Evolutionary conservation across 2,113 vertebrate species (phyloP).

Genomic region (Apaloderma vittatum): DNA sequence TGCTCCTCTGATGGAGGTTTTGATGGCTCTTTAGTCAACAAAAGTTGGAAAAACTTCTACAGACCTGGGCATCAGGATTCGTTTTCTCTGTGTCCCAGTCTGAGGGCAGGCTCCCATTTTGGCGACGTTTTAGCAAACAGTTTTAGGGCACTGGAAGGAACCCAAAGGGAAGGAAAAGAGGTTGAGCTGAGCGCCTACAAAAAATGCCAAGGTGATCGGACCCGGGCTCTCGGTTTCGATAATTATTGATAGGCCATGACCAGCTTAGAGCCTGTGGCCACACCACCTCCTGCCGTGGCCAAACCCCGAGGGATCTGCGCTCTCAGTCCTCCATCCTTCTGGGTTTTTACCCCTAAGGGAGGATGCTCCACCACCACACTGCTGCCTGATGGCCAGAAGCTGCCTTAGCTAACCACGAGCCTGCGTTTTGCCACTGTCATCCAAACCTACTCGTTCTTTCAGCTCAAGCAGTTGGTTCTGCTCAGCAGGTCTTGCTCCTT

Average conservation of each 20-base stretch:
- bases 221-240: not conserved
- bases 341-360: not conserved
- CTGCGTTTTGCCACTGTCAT: not conserved
- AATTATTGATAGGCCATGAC: not conserved
- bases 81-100: rapidly evolving
- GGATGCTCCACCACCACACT: not conserved
- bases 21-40: rapidly evolving
- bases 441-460: not conserved
- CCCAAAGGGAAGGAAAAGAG: not conserved
- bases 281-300: not conserved
- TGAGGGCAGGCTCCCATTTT: not conserved
- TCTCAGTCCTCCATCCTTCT: not conserved
- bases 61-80: not conserved
- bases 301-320: not conserved
- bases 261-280: not conserved
- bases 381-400: not conserved
- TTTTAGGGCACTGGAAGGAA: not conserved
- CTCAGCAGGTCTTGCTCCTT: not conserved
- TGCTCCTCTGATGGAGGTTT: not conserved
- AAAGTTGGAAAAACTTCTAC: not conserved
- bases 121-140: not conserved
- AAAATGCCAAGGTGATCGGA: not conserved
- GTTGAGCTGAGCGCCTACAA: not conserved
- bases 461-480: not conserved
- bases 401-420: not conserved